Conservation (phyloP, 2,888 invertebrate species). For the Eristalinus aeneus region DNA sequence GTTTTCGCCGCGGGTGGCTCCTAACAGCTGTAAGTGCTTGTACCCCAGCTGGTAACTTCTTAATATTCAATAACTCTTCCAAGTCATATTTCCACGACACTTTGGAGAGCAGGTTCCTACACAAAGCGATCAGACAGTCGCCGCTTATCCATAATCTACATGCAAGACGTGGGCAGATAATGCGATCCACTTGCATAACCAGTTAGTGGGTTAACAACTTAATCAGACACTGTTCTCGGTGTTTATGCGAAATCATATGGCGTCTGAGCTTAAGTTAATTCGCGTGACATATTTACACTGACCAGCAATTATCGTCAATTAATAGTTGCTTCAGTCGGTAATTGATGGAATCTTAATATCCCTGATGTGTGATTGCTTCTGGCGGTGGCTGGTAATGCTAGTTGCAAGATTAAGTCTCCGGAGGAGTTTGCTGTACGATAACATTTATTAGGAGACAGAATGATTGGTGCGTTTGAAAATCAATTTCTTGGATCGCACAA, state of each 20-base stretch:
- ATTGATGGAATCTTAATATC: not conserved
- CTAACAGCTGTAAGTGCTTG: not conserved
- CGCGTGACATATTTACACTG: not conserved
- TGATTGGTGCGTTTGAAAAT: too few relatives aligned
- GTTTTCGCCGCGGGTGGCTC: not conserved
- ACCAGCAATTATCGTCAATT: not conserved
- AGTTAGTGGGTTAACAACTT: constrained; percentile 1
- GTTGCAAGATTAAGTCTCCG: not conserved
- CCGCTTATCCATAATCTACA: constrained; percentile 6
- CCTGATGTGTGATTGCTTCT: not conserved
- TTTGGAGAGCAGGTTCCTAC: not conserved
- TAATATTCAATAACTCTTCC: not conserved
- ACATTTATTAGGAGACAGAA: not conserved
- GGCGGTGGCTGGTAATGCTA: not conserved
- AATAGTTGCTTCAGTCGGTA: not conserved
- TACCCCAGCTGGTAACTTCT: not conserved
- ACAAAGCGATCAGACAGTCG: not conserved
- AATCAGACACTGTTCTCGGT: not conserved
- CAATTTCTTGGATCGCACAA: too few relatives aligned
- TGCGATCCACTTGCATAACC: constrained; percentile 9
- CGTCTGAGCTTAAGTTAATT: not conserved
- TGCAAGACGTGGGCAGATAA: not conserved
- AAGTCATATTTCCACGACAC: not conserved
- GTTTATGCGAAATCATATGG: not conserved
- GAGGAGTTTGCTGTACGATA: not conserved